Evolutionary conservation across 2,797 vertebrate genomes (phyloP).

Genomic region (Acanthurus lineatus): DNA sequence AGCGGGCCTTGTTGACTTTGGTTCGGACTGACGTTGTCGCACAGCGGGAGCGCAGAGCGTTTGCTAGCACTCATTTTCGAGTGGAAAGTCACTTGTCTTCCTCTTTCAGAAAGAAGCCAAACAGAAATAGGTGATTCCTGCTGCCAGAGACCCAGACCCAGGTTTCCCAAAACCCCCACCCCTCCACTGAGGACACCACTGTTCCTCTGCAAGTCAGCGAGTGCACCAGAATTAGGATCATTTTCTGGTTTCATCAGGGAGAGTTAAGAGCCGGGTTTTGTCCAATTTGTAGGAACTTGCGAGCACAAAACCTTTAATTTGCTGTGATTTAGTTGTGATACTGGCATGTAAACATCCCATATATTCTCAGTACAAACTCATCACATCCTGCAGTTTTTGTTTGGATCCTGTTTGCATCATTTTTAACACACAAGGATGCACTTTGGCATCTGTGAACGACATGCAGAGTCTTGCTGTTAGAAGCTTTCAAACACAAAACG

Average conservation of each 20-base stretch:
- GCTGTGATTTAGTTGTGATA: slow-evolving; percentile 13
- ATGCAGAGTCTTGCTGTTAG: no score
- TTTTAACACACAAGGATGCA: no score
- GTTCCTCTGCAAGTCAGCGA: slow-evolving; percentile 43
- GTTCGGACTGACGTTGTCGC: slow-evolving; percentile 61
- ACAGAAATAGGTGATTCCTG: slow-evolving; percentile 52
- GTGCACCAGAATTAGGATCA: slow-evolving; percentile 12
- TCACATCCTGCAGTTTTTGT: no score
- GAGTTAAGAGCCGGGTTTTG: slow-evolving; percentile 10
- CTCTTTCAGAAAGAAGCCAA: slow-evolving; percentile 40
- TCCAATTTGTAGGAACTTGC: slow-evolving; percentile 17
- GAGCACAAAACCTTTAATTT: background rate
- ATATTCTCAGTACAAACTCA: no score
- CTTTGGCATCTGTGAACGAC: no score
- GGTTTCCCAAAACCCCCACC: slow-evolving; percentile 19
- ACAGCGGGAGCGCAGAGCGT: slow-evolving; percentile 42
- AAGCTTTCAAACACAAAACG: no score
- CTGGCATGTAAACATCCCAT: no score
- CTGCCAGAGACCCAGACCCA: slow-evolving; percentile 38
- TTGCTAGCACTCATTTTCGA: slow-evolving; percentile 52
- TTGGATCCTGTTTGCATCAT: no score
- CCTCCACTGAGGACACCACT: slow-evolving; percentile 47
- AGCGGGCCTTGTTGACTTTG: slow-evolving; percentile 71
- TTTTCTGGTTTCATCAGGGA: background rate
- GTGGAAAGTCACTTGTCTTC: slow-evolving; percentile 71